phyloP scores from a whole-genome alignment of 2,888 invertebrate genomes.

The Lasioglossum oenotherae region DNA sequence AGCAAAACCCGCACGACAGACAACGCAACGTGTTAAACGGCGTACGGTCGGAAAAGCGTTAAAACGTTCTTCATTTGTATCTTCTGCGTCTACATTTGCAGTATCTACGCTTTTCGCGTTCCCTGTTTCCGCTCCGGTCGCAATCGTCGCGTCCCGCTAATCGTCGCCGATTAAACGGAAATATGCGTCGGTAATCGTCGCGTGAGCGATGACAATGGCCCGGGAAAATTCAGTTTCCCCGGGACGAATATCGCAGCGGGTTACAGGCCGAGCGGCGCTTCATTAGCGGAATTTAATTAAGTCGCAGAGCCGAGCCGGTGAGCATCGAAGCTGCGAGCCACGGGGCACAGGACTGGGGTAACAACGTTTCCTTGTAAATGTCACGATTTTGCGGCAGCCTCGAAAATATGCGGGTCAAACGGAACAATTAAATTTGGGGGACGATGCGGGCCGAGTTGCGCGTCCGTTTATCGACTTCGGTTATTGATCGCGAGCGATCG shows the following conservation, averaged over 20 bases:
- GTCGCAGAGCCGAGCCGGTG: slow-evolving; percentile 36
- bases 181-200: slow-evolving; percentile 40
- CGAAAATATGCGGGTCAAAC: slow-evolving; percentile 44
- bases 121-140: background rate
- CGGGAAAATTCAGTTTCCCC: slow-evolving; percentile 37
- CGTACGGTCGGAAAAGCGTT: too few species aligned
- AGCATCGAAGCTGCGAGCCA: slow-evolving; percentile 28
- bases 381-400: slow-evolving; percentile 36
- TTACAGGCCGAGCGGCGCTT: slow-evolving; percentile 23
- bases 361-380: slow-evolving; percentile 54
- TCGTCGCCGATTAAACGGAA: slow-evolving; percentile 18
- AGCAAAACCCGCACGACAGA: too few species aligned
- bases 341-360: slow-evolving; percentile 26
- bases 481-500: slow-evolving; percentile 15
- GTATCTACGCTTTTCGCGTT: background rate
- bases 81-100: too few species aligned
- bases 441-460: background rate
- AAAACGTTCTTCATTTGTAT: too few species aligned
- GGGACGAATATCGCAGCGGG: slow-evolving; percentile 33
- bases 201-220: slow-evolving; percentile 8
- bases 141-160: background rate
- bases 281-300: slow-evolving; percentile 50
- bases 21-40: too few species aligned
- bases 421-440: slow-evolving; percentile 34
- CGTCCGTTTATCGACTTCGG: slow-evolving; percentile 2